A percentile compares a stretch with the other conserved stretches of the same genome.
Conservation (phyloP, 2,888 invertebrate species). For the Gortyna flavago region DNA sequence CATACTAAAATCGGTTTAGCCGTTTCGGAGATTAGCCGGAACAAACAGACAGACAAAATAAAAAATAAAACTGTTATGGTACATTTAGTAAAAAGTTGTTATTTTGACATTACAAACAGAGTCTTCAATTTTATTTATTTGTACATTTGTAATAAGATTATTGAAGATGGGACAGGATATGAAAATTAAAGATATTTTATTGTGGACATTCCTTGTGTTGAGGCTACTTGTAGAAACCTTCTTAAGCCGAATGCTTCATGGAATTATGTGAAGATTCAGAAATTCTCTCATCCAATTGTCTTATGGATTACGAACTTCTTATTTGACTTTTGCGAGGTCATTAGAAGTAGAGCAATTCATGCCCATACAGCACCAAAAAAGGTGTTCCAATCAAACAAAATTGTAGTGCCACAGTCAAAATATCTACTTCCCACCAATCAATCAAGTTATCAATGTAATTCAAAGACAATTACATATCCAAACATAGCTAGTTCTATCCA, state of each 20-base stretch:
- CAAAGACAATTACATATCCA: slow-evolving; percentile 33
- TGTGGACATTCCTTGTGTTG: neutral
- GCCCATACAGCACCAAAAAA: slow-evolving; percentile 16
- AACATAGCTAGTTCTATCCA: slow-evolving; percentile 33
- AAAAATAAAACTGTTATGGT: too few species aligned
- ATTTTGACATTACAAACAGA: neutral
- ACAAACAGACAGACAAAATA: neutral
- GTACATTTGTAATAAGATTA: too few species aligned
- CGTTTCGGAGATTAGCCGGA: neutral
- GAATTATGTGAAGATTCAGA: neutral
- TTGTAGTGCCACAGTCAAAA: slow-evolving; percentile 19
- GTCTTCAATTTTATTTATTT: neutral
- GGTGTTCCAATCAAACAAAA: slow-evolving; percentile 28
- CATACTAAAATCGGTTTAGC: neutral
- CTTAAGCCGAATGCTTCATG: neutral
- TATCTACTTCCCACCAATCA: slow-evolving; percentile 37
- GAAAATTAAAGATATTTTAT: neutral
- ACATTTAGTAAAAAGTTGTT: neutral
- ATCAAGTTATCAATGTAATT: slow-evolving; percentile 50
- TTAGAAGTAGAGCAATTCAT: neutral
- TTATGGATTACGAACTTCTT: neutral
- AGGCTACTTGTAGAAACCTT: neutral
- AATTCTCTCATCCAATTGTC: neutral
- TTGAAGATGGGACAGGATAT: too few species aligned
- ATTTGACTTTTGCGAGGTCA: neutral